Percentiles rank a stretch among this genome's conserved stretches.
phyloP scores from a whole-genome alignment of 64 coral and sea anemone genomes.

The Montipora capricornis region DNA sequence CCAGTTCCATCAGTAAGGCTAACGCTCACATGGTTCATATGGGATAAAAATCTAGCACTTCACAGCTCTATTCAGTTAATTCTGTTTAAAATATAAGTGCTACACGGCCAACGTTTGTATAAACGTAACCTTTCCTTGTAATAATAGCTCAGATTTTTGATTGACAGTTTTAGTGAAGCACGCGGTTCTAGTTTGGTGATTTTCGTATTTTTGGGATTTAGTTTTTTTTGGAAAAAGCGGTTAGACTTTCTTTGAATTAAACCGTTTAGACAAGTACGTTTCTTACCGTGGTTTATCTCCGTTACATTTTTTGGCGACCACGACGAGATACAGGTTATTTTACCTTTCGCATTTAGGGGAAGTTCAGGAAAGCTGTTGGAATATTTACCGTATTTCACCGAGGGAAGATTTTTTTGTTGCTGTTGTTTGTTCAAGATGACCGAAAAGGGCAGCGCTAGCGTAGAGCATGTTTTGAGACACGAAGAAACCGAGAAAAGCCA shows the following conservation, averaged over 20 bases:
- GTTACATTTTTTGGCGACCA: conserved; percentile 3
- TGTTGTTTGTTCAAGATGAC: background rate
- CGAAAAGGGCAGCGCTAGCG: background rate
- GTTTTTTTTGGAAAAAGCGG: too few species aligned
- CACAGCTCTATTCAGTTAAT: too few species aligned
- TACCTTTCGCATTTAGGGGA: background rate
- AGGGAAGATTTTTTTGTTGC: background rate
- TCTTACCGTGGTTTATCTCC: background rate
- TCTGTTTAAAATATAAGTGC: too few species aligned
- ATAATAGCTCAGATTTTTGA: background rate
- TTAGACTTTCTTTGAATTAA: too few species aligned
- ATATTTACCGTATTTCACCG: background rate
- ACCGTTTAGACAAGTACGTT: background rate
- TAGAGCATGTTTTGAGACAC: background rate
- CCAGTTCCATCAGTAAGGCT: too few species aligned
- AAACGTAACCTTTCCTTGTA: too few species aligned
- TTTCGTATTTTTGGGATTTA: background rate
- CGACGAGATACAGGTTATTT: background rate
- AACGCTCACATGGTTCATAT: too few species aligned
- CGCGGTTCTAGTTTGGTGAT: background rate
- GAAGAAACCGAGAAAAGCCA: background rate
- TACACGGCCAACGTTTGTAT: too few species aligned
- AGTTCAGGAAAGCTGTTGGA: background rate
- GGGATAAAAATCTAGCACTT: too few species aligned
- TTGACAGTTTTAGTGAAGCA: background rate